These are phyloP conservation scores for Enteromius unitaeniatus DNA, from an alignment of 2,797 vertebrate species.

Conservation along the genomic window DNA sequence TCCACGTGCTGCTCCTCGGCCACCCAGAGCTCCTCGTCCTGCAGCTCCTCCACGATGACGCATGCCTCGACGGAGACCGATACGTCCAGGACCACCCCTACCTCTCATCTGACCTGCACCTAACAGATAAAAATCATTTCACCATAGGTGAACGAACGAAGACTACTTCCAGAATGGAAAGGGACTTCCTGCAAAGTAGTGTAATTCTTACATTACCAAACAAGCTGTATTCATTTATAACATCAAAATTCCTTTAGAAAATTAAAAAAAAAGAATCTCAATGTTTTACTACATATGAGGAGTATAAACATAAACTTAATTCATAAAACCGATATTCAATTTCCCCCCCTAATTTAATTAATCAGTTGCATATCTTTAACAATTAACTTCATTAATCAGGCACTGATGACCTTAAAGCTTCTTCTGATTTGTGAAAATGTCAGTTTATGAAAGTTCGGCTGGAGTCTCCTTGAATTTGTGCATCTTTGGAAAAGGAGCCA, in stretches of 20 bases:
- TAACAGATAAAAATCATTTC: conserved; percentile 20
- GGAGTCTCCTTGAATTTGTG: too few species aligned
- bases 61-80: conserved; percentile 85
- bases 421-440: too few species aligned
- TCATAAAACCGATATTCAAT: too few species aligned
- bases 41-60: conserved; percentile 80
- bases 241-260: not conserved
- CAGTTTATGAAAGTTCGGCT: too few species aligned
- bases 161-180: not conserved
- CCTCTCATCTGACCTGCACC: conserved; percentile 85
- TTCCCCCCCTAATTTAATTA: too few species aligned
- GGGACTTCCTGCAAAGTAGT: not conserved
- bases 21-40: conserved; percentile 81
- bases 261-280: not conserved
- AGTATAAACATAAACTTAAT: too few species aligned
- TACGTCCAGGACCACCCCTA: conserved; percentile 81
- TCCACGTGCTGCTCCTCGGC: conserved; percentile 83
- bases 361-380: too few species aligned
- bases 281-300: not conserved
- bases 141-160: not conserved
- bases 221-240: not conserved
- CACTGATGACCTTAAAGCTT: too few species aligned
- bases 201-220: not conserved
- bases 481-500: too few species aligned
- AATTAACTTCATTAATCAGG: too few species aligned